Conservation (phyloP, 23 tunicate species). For the Ascidia mentula region DNA sequence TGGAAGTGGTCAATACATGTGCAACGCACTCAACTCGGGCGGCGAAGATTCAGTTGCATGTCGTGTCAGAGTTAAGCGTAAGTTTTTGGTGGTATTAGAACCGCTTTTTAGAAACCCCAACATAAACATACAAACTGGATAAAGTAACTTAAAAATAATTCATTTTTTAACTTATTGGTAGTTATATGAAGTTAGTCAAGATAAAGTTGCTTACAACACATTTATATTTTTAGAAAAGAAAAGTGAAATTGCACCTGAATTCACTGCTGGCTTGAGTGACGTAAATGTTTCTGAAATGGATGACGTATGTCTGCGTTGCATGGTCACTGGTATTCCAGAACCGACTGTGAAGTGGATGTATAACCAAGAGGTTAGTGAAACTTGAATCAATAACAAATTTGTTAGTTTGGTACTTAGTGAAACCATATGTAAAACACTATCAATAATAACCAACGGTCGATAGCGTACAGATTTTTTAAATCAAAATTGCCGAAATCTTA, state of each 20-base stretch:
- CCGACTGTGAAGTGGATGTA: conserved; percentile 73
- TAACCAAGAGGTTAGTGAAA: conserved; percentile 82
- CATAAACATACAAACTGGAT: background rate
- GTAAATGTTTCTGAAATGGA: conserved; percentile 56
- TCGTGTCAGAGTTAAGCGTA: conserved; percentile 89
- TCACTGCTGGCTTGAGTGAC: conserved; percentile 81
- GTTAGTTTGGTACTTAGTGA: too few species aligned
- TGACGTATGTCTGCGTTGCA: conserved; percentile 75
- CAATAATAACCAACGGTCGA: too few species aligned
- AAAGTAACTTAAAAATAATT: background rate
- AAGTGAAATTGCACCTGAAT: conserved; percentile 61
- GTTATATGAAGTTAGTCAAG: background rate
- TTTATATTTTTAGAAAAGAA: conserved; percentile 6
- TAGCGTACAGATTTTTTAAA: too few species aligned
- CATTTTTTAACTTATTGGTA: too few species aligned
- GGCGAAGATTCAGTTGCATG: conserved; percentile 95
- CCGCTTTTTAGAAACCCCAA: background rate
- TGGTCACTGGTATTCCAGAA: conserved; percentile 87
- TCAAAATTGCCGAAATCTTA: too few species aligned
- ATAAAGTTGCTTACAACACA: background rate
- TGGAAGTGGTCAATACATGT: conserved; percentile 92
- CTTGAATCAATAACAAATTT: too few species aligned
- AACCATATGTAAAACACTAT: too few species aligned
- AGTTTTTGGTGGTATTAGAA: conserved; percentile 33
- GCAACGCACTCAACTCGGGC: conserved; percentile 72